Conservation (phyloP, 2,888 invertebrate genomes). For the Hylaea fasciaria region DNA sequence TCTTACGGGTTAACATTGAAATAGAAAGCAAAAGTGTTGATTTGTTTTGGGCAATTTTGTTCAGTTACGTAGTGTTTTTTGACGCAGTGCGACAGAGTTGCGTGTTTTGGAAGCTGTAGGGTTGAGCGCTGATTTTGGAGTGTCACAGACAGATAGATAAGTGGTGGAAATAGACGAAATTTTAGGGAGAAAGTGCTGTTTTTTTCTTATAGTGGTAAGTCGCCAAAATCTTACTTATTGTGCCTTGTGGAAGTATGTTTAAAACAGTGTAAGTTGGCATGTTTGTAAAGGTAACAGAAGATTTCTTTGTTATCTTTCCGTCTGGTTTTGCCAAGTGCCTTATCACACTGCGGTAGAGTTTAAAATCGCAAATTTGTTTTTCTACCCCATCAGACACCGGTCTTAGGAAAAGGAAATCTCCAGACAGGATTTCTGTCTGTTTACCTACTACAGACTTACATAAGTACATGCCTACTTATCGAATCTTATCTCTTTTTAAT, state of each 20-base stretch:
- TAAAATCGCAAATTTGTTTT: slow-evolving; percentile 7
- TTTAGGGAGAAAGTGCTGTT: not conserved
- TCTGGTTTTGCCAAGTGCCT: not conserved
- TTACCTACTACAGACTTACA: no score
- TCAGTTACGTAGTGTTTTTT: not conserved
- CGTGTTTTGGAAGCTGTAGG: not conserved
- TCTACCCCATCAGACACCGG: not conserved
- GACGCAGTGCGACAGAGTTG: slow-evolving; percentile 18
- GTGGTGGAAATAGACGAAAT: not conserved
- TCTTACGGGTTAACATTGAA: slow-evolving; percentile 30
- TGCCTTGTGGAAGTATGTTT: no score
- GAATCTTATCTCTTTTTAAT: no score
- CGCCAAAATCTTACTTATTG: no score
- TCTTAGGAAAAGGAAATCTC: not conserved
- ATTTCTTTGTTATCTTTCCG: slow-evolving; percentile 15
- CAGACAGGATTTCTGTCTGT: no score
- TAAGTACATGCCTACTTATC: no score
- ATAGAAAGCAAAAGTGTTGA: slow-evolving; percentile 16
- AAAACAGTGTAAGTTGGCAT: no score
- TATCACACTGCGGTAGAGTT: slow-evolving; percentile 16
- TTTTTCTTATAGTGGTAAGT: slow-evolving; percentile 8
- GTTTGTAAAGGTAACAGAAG: no score
- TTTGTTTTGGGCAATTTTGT: slow-evolving; percentile 13
- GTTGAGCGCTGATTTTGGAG: not conserved
- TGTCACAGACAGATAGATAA: not conserved